Conservation (phyloP, 2,113 vertebrate genomes). For the Mandrillus leucophaeus region DNA sequence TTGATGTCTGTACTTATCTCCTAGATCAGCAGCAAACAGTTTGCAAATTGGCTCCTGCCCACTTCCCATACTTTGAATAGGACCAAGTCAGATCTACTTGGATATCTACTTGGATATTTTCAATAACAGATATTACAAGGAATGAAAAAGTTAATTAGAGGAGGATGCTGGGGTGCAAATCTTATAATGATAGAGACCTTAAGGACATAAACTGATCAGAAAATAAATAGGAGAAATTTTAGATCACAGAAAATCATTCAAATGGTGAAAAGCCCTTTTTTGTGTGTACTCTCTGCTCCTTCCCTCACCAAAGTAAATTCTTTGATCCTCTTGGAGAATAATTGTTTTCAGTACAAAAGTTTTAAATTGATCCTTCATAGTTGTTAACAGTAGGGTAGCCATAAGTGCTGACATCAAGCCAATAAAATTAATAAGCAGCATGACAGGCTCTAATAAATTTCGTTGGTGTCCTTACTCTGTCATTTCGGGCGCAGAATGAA, state of each 20-base stretch:
- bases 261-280: not conserved
- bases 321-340: constrained; percentile 2
- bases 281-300: not conserved
- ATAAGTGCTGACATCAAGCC: constrained; percentile 71
- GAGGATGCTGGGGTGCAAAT: not conserved
- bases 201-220: not conserved
- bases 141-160: not conserved
- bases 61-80: not conserved
- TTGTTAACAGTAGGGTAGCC: constrained; percentile 18
- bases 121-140: not conserved
- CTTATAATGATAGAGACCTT: not conserved
- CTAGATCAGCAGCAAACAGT: too few species aligned
- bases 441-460: constrained; percentile 72
- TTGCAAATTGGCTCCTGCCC: not conserved
- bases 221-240: not conserved
- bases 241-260: not conserved
- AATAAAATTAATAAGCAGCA: constrained; percentile 62
- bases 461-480: constrained; percentile 56
- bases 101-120: not conserved
- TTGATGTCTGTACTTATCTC: not conserved
- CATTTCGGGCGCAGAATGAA: constrained; percentile 57
- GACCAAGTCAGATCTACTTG: not conserved
- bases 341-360: not conserved
- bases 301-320: not conserved
- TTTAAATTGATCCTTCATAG: not conserved